Base-by-base conservation (phyloP, 2,113 vertebrate species). In the Chitala chitala region DNA sequence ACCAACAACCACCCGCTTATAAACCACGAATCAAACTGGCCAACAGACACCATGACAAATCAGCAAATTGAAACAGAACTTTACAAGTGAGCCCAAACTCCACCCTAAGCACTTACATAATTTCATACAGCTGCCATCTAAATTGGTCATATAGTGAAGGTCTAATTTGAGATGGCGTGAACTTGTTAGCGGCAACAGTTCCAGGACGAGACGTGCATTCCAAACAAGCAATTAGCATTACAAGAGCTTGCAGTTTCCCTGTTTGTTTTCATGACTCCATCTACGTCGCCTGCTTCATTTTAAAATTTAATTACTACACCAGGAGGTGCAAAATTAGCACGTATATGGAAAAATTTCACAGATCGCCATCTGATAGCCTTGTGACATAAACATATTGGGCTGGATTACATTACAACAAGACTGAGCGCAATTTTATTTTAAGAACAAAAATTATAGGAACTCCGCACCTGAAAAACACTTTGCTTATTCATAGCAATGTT, bases 41-140 rank as follows among this genome's bases (percentile, higher is more conserved):
- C 24, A 22, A 42, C 22, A 66, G 33, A 22, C 38, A 44, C 26
- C 54, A 31, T 46, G 12, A 22, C 38, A 40, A 54, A 51, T 40
- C 61, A 26, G 2, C n/a, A 40, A n/a, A 44, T 12, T 74, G 48
- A 24, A 17, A 66, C 12, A 74, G 33, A 51, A 38, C n/a, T 64
- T 8, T 29, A 38, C 46, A 44, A 61, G n/a, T 3, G 26, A 63
- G n/a, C 61, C 73, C 3, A n/a, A 17, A 74, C 13, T 53, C 50
- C 46, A 54, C 40, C 29, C n/a, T 26, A 74, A 66, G 31, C 79
- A 80, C 82, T 72, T 77, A 56, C 75, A 78, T 82, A 85, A 86
- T 87, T 81, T 84, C 87, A 84, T 86, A 84, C 75, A 85, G 86
- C 86, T 85, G 86, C 82, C 80, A 81, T 79, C 77, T n/a, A 77